Evolutionary conservation across 2,888 invertebrate species (phyloP).

Genomic region (Myathropa florea): DNA sequence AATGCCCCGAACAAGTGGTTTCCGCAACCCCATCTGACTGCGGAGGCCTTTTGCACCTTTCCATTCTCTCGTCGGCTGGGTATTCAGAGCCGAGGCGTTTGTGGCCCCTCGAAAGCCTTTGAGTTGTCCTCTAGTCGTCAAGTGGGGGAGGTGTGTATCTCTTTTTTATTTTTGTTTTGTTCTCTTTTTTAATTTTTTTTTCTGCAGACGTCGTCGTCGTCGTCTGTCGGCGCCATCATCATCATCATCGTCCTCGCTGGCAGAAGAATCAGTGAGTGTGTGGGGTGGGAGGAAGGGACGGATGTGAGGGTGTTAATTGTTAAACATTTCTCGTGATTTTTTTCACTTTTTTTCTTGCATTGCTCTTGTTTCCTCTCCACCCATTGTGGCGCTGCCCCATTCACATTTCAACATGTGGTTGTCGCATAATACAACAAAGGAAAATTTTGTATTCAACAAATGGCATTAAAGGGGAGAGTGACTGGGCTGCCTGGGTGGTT

Average conservation of each 20-base stretch:
- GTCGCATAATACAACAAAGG: conserved; percentile 69
- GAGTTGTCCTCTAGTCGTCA: conserved; percentile 61
- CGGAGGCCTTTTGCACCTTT: neutral
- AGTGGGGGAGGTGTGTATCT: conserved; percentile 34
- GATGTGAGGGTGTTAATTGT: conserved; percentile 65
- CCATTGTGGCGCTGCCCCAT: neutral
- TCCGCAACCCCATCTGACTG: neutral
- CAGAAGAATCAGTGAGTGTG: neutral
- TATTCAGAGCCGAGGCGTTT: conserved; percentile 49
- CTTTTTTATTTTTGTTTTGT: conserved; percentile 22
- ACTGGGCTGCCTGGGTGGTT: neutral
- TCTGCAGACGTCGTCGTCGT: conserved; percentile 54
- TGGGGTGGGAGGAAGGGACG: neutral
- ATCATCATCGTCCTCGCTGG: conserved; percentile 2
- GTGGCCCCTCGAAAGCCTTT: conserved; percentile 62
- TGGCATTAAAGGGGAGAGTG: conserved; percentile 46
- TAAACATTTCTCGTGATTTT: conserved; percentile 60
- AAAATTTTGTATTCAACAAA: conserved; percentile 65
- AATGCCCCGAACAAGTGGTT: conserved; percentile 55
- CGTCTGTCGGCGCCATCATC: conserved; percentile 56
- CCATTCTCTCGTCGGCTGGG: conserved; percentile 13
- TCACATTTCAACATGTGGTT: conserved; percentile 67
- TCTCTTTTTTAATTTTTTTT: conserved; percentile 6
- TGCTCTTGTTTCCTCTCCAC: neutral
- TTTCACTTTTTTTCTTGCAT: conserved; percentile 20